These are phyloP conservation scores for Bubo blakistoni DNA, from an alignment of 2,113 vertebrate species.

Conservation along the genomic window DNA sequence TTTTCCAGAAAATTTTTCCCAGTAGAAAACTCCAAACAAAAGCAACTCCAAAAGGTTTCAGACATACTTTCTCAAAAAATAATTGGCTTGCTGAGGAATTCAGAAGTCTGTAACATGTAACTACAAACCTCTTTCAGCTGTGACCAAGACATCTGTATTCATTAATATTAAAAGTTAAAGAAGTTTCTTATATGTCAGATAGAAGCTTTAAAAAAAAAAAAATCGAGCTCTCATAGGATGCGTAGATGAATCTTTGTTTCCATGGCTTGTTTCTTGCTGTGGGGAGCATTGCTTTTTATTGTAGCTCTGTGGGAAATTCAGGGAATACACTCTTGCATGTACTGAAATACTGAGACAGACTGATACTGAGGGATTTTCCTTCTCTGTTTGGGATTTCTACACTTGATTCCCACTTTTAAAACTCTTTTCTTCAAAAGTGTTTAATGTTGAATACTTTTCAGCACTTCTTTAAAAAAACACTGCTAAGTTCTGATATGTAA, in stretches of 20 bases:
- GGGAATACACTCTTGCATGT: neutral
- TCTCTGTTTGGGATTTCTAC: neutral
- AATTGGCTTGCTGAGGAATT: neutral
- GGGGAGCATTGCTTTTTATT: neutral
- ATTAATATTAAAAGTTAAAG: neutral
- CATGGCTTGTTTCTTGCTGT: neutral
- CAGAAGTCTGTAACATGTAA: fast-evolving
- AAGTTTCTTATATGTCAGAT: neutral
- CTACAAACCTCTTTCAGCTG: neutral
- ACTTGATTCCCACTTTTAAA: neutral
- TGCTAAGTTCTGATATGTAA: neutral
- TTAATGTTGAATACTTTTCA: neutral
- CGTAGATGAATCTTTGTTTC: neutral
- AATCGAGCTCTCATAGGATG: neutral
- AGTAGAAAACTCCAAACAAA: neutral
- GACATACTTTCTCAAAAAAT: neutral
- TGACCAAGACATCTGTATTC: neutral
- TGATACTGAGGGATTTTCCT: fast-evolving
- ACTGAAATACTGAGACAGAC: neutral
- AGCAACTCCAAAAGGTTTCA: neutral
- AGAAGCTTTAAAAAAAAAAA: too few relatives aligned
- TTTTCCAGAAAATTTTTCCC: neutral
- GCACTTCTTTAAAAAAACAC: neutral
- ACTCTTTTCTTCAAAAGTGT: neutral
- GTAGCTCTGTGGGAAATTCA: neutral